Evolutionary conservation across 2,888 invertebrate genomes (phyloP), one percentile per base, ranked within the genome.

Genomic region (Pseudoips prasinana): DNA sequence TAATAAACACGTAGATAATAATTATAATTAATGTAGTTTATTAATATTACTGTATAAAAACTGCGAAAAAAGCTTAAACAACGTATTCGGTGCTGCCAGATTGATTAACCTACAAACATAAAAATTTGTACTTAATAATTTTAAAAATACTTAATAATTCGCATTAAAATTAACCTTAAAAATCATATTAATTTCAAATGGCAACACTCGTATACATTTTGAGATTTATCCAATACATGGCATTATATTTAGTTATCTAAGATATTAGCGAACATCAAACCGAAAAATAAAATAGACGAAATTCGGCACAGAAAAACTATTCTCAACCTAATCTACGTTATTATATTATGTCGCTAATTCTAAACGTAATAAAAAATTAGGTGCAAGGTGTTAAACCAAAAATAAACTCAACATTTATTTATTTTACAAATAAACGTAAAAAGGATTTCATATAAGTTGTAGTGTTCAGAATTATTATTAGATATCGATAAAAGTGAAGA

Each of bases 201-300:
- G 41, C 48, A 51, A 25, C 43, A 57, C 46, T 42, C 40, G 42
- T 42, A 46, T 49, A 53, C 27, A 41, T 43, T 46, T 39, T 55
- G 46, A 52, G 52, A 58, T 49, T 58, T 55, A 31, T 41, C 42
- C 25, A 35, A 36, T 29, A 58, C 48, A 47, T 52, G 44, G 40
- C 46, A 42, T 38, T 49, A 55, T 46, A 30, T 29, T 44, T 39
- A 39, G 26, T 37, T 51, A 36, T 43, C 39, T 53, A 56, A 45
- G 39, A 46, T 49, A 57, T 57, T 58, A 59, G 59, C 40, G 57
- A 58, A 59, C 58, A 57, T 59, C 58, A 57, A 58, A 59, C 58
- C 59, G 57, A 57, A 59, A 57, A 20, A 14, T 3, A 14, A 14
- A 14, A 14, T 5, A 3, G n/a, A 3, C 5, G 14, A 14, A 14